Evolutionary conservation across 1,140 invertebrate genomes (phyloP).

Genomic region (Hypsibius dujardini): DNA sequence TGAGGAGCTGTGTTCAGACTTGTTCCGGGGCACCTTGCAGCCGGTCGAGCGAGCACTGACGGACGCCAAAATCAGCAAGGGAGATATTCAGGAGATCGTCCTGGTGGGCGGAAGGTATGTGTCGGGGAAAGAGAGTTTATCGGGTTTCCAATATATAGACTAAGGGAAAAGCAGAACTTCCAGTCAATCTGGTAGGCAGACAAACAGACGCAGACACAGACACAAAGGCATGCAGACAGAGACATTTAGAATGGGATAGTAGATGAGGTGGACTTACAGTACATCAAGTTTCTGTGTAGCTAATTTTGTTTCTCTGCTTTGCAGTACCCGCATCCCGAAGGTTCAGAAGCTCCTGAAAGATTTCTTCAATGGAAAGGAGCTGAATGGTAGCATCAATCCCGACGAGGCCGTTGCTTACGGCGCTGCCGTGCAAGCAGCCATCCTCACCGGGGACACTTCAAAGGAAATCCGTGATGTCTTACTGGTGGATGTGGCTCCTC

Average conservation of each 20-base stretch:
- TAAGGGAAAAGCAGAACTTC: too few relatives aligned
- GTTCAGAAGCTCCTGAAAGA: conserved; percentile 36
- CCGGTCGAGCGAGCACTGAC: conserved; percentile 30
- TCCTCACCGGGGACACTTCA: conserved; percentile 30
- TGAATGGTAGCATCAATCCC: conserved; percentile 33
- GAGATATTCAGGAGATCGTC: conserved; percentile 36
- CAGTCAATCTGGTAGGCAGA: too few relatives aligned
- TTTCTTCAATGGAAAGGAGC: conserved; percentile 37
- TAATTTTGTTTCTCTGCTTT: too few relatives aligned
- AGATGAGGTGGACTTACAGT: too few relatives aligned
- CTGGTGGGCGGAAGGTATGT: conserved; percentile 39
- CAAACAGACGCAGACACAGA: too few relatives aligned
- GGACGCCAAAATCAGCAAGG: conserved; percentile 35
- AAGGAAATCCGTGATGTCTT: conserved; percentile 31
- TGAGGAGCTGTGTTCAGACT: conserved; percentile 30
- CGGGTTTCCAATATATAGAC: too few relatives aligned
- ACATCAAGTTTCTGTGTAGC: too few relatives aligned
- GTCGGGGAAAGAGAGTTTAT: too few relatives aligned
- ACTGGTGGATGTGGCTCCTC: conserved; percentile 31
- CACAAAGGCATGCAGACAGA: too few relatives aligned
- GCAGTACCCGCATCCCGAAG: conserved; percentile 38
- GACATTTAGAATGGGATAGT: too few relatives aligned
- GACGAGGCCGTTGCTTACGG: conserved; percentile 44
- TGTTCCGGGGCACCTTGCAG: conserved; percentile 28
- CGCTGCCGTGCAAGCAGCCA: conserved; percentile 40